Conservation (phyloP, 37 sponge, comb jelly and placozoan genomes). For the Chondrilla cf. caribensis region DNA sequence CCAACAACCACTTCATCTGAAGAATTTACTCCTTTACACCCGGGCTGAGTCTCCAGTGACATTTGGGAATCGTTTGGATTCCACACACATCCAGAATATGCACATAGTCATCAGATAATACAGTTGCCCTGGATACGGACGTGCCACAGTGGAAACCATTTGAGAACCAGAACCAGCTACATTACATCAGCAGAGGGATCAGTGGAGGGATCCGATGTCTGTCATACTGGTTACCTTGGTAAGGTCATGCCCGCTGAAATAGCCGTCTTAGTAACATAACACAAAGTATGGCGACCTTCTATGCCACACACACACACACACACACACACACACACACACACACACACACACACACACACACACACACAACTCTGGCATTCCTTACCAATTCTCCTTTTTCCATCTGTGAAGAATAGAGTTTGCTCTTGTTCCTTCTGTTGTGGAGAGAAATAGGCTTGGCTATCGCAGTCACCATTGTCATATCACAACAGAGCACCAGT, state of each 20-base stretch:
- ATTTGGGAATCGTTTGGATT: not conserved
- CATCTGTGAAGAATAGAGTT: constrained; percentile 61
- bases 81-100: not conserved
- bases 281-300: not conserved
- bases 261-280: not conserved
- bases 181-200: no score
- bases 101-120: no score
- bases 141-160: no score
- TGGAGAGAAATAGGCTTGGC: not conserved
- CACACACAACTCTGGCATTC: not conserved
- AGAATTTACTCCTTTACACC: no score
- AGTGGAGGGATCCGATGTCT: no score
- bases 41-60: no score
- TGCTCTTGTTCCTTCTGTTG: constrained; percentile 51
- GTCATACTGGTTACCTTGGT: no score
- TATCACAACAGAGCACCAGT: not conserved
- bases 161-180: no score
- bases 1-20: no score
- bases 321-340: constrained; percentile 16
- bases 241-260: no score
- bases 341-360: constrained; percentile 21
- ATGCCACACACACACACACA: constrained; percentile 21
- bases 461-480: not conserved
- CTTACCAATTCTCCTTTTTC: constrained; percentile 61
- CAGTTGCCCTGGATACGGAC: no score